A percentile compares a stretch with the other conserved stretches of the same genome.
Evolutionary conservation across 2,797 vertebrate genomes (phyloP).

Genomic region (Carduelis carduelis): DNA sequence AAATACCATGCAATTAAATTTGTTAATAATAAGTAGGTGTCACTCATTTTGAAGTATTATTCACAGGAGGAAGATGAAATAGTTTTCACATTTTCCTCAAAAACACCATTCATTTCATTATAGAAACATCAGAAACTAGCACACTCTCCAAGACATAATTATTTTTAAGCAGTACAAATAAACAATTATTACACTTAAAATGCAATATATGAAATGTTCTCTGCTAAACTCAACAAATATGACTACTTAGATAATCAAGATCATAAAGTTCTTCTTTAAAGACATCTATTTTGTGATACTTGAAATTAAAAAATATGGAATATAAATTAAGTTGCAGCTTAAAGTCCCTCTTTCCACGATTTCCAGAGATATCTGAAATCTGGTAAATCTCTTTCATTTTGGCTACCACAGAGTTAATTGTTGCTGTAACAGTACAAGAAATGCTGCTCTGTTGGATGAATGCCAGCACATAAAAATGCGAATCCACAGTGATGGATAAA

Average conservation of each 20-base stretch:
- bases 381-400: conserved; percentile 17
- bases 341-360: neutral
- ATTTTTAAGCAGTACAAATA: neutral
- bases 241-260: neutral
- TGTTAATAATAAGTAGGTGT: neutral
- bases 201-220: neutral
- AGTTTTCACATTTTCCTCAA: neutral
- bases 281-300: neutral
- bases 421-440: conserved; percentile 39
- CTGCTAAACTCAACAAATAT: neutral
- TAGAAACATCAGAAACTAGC: neutral
- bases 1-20: neutral
- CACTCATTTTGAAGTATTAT: neutral
- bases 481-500: conserved; percentile 33
- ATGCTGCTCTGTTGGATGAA: conserved; percentile 25
- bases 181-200: neutral
- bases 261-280: neutral
- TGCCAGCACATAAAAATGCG: conserved; percentile 33
- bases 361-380: neutral
- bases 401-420: conserved; percentile 59
- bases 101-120: neutral
- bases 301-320: conserved; percentile 6
- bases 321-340: neutral
- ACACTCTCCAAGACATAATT: neutral
- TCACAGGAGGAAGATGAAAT: neutral